phyloP scores from a whole-genome alignment of 2,797 vertebrate species.

The Nyctalus aviator region DNA sequence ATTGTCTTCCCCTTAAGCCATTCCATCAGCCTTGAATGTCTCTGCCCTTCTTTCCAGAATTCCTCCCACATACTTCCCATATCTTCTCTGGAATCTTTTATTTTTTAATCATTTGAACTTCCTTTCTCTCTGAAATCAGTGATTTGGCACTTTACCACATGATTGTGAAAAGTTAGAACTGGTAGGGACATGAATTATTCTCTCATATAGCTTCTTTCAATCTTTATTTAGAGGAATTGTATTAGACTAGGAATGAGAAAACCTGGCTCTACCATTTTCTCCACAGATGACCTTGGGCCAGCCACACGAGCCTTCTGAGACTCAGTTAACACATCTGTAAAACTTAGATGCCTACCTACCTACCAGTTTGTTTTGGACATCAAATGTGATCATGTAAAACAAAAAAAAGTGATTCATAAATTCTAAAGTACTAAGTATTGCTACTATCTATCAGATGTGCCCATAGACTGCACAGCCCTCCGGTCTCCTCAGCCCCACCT shows the following conservation, averaged over 20 bases:
- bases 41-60: background rate
- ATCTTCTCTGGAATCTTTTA: background rate
- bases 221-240: background rate
- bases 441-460: background rate
- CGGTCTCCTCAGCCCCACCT: fast-evolving
- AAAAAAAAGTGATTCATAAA: constrained; percentile 7
- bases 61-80: background rate
- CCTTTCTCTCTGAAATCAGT: constrained; percentile 21
- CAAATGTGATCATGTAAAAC: background rate
- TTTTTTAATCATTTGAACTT: background rate
- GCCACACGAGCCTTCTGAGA: background rate
- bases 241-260: background rate
- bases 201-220: background rate
- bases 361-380: background rate
- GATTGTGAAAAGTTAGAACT: background rate
- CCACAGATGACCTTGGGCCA: background rate
- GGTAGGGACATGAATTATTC: background rate
- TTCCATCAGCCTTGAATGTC: background rate
- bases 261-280: background rate
- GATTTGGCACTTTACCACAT: background rate
- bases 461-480: background rate
- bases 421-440: background rate
- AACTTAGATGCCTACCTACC: background rate
- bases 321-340: background rate
- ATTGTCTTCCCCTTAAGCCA: no score